Percentiles rank a stretch among this genome's conserved stretches.
Evolutionary conservation across 2,797 vertebrate genomes (phyloP).

Genomic region (Macropus fuliginosus): DNA sequence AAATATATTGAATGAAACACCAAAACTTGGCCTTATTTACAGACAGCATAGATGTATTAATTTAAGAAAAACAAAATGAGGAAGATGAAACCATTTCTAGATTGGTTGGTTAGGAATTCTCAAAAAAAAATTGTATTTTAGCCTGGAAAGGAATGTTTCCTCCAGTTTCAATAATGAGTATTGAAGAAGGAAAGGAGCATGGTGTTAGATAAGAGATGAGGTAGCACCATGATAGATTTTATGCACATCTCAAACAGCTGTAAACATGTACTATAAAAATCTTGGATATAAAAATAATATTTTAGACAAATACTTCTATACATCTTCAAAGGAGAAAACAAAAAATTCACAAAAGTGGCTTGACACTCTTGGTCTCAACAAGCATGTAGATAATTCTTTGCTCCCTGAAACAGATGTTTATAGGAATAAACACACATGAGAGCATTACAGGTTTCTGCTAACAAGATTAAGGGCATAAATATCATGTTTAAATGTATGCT

Average conservation of each 20-base stretch:
- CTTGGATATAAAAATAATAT: neutral
- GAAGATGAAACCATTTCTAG: constrained; percentile 15
- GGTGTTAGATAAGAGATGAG: constrained; percentile 4
- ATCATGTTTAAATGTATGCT: neutral
- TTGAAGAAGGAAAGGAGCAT: constrained; percentile 9
- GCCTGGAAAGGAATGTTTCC: neutral
- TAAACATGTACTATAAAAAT: neutral
- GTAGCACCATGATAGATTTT: rapidly evolving
- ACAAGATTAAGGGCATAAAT: constrained; percentile 9
- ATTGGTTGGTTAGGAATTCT: neutral
- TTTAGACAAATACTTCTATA: neutral
- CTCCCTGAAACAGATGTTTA: constrained; percentile 57
- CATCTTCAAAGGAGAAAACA: constrained; percentile 12
- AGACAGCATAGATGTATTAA: constrained; percentile 6
- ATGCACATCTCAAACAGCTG: constrained; percentile 3
- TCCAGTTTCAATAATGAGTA: neutral
- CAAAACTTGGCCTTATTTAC: constrained; percentile 11
- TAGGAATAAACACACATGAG: constrained; percentile 36
- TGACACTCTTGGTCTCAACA: neutral
- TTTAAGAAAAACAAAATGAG: constrained; percentile 35
- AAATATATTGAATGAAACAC: constrained; percentile 11
- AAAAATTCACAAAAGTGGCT: neutral
- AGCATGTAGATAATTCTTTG: constrained; percentile 55
- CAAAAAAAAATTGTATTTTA: constrained; percentile 3
- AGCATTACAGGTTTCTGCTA: constrained; percentile 52